Conservation (phyloP, 2,113 vertebrate species). For the Toxostoma redivivum region DNA sequence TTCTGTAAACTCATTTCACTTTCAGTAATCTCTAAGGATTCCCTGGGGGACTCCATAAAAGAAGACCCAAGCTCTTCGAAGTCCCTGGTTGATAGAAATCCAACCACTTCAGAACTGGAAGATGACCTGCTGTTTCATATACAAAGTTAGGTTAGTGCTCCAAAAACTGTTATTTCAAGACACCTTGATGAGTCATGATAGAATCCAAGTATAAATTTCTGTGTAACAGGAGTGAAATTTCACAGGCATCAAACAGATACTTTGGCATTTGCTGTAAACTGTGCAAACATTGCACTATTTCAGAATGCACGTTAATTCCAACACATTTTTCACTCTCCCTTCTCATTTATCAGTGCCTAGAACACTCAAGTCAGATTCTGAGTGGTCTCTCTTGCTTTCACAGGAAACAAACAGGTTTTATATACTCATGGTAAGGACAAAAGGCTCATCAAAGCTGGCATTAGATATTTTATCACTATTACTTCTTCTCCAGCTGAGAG, state of each 20-base stretch:
- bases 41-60: not conserved
- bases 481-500: not conserved
- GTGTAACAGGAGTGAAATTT: not conserved
- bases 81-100: not conserved
- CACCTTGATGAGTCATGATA: not conserved
- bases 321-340: not conserved
- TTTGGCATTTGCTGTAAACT: not conserved
- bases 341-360: not conserved
- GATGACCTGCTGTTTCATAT: not conserved
- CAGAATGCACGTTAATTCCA: not conserved
- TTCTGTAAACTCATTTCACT: not conserved
- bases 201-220: not conserved
- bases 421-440: not conserved
- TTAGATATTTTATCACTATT: not conserved
- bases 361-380: not conserved
- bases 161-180: not conserved
- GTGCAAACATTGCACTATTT: not conserved
- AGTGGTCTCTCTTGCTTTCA: not conserved
- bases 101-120: constrained; percentile 2
- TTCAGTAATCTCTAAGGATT: not conserved
- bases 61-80: constrained; percentile 27
- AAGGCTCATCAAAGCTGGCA: not conserved
- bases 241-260: not conserved
- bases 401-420: not conserved
- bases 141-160: not conserved